Conservation (phyloP, 2,797 vertebrate species). For the Tragelaphus eurycerus region DNA sequence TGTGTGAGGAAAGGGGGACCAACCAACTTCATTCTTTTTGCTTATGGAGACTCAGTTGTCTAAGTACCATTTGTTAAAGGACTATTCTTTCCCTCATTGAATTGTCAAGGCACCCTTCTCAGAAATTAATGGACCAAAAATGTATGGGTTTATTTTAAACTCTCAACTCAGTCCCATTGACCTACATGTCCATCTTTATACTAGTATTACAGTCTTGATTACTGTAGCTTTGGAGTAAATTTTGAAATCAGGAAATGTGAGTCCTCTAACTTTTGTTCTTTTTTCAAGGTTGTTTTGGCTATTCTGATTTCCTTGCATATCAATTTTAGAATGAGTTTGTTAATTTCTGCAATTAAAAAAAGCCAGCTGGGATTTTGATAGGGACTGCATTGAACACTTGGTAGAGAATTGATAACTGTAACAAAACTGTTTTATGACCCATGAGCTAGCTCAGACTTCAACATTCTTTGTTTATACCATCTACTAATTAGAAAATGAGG, state of each 20-base stretch:
- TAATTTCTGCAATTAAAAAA: slow-evolving; percentile 7
- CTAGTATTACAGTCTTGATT: not conserved
- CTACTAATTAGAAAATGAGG: not conserved
- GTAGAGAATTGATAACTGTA: not conserved
- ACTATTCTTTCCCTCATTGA: not conserved
- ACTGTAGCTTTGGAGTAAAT: slow-evolving; percentile 9
- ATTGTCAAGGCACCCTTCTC: not conserved
- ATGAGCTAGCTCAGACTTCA: not conserved
- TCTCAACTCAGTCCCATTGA: not conserved
- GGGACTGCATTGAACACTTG: not conserved
- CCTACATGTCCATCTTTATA: not conserved
- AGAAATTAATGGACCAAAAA: not conserved
- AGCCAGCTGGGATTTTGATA: not conserved
- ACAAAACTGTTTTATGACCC: not conserved
- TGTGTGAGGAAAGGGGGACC: not conserved
- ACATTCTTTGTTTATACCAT: slow-evolving; percentile 6
- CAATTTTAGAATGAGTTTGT: not conserved
- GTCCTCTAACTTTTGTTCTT: not conserved
- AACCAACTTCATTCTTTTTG: not conserved
- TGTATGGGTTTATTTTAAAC: not conserved
- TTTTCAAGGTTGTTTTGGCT: not conserved
- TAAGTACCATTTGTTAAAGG: not conserved
- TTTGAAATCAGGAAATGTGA: slow-evolving; percentile 8
- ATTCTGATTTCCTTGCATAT: not conserved
- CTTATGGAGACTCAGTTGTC: not conserved